These are phyloP conservation scores for Orussus abietinus DNA, from an alignment of 1,140 invertebrate species.

Conservation along the genomic window DNA sequence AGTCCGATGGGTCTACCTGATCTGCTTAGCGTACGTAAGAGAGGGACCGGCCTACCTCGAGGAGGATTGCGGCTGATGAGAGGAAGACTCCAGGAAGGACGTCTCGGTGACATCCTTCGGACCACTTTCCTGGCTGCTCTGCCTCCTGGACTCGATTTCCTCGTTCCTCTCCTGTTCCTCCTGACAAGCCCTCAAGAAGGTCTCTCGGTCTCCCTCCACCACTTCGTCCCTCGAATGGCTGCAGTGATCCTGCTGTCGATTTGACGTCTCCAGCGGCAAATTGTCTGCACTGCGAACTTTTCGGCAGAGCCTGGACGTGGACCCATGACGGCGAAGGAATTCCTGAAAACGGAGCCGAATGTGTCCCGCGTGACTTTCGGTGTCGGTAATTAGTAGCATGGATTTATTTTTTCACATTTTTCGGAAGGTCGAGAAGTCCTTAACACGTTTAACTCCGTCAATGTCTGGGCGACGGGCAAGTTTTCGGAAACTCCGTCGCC, in stretches of 20 bases:
- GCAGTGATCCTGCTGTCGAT: conserved; percentile 30
- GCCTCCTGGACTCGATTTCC: conserved; percentile 33
- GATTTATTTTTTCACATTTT: too few species aligned
- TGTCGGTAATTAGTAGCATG: too few species aligned
- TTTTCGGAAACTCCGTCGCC: too few species aligned
- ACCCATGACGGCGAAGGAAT: conserved; percentile 71
- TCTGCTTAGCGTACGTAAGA: too few species aligned
- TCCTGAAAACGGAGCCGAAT: conserved; percentile 42
- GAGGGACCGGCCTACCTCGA: conserved; percentile 38
- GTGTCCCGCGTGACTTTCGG: too few species aligned
- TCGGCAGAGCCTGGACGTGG: conserved; percentile 71
- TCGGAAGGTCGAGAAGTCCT: too few species aligned
- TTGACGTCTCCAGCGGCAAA: conserved; percentile 49
- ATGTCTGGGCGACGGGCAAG: too few species aligned
- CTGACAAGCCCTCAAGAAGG: conserved; percentile 34
- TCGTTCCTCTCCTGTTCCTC: conserved; percentile 41
- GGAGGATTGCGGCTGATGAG: conserved; percentile 32
- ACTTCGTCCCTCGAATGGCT: conserved; percentile 42
- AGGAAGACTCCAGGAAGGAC: conserved; percentile 31
- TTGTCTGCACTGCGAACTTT: conserved; percentile 71
- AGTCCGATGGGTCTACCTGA: not conserved
- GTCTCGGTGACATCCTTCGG: conserved; percentile 34
- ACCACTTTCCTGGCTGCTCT: conserved; percentile 38
- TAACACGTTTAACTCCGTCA: too few species aligned
- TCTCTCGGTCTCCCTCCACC: conserved; percentile 54